Conservation (phyloP, 2,113 vertebrate species). For the Dissostichus mawsoni region DNA sequence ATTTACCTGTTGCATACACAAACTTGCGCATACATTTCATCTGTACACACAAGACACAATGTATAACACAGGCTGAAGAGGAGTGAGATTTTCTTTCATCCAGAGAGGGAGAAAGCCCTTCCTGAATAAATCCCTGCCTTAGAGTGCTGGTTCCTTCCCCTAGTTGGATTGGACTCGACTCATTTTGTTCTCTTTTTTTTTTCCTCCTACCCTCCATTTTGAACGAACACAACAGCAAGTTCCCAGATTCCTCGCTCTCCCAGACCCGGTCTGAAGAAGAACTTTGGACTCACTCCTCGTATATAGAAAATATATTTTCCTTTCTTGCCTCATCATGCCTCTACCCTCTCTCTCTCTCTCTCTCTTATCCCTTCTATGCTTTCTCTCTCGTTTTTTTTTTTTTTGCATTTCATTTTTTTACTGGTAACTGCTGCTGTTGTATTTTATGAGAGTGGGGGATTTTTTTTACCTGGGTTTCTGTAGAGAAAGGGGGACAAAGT, state of each 20-base stretch:
- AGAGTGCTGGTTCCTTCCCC: slow-evolving; percentile 96
- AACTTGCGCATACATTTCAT: slow-evolving; percentile 76
- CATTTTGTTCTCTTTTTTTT: slow-evolving; percentile 78
- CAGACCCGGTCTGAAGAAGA: slow-evolving; percentile 78
- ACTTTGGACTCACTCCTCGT: slow-evolving; percentile 89
- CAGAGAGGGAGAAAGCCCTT: slow-evolving; percentile 81
- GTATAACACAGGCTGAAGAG: slow-evolving; percentile 79
- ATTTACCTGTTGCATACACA: slow-evolving; percentile 78
- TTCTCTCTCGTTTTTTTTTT: slow-evolving; percentile 50
- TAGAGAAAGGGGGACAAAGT: slow-evolving; percentile 89
- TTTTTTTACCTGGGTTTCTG: slow-evolving; percentile 96
- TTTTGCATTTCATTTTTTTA: slow-evolving; percentile 92
- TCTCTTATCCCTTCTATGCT: slow-evolving; percentile 30
- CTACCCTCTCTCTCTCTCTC: slow-evolving; percentile 58
- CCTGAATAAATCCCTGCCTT: slow-evolving; percentile 93
- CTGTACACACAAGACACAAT: slow-evolving; percentile 73
- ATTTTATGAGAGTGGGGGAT: slow-evolving; percentile 95
- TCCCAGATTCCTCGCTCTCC: slow-evolving; percentile 78
- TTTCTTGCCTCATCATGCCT: slow-evolving; percentile 80
- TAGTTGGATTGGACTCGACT: slow-evolving; percentile 93
- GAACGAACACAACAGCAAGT: slow-evolving; percentile 92
- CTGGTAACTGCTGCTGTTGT: slow-evolving; percentile 97
- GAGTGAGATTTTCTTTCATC: slow-evolving; percentile 80
- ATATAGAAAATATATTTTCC: slow-evolving; percentile 84
- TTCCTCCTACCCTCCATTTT: slow-evolving; percentile 82